Conservation (phyloP, 2,113 vertebrate genomes). For the Hyla sarda region DNA sequence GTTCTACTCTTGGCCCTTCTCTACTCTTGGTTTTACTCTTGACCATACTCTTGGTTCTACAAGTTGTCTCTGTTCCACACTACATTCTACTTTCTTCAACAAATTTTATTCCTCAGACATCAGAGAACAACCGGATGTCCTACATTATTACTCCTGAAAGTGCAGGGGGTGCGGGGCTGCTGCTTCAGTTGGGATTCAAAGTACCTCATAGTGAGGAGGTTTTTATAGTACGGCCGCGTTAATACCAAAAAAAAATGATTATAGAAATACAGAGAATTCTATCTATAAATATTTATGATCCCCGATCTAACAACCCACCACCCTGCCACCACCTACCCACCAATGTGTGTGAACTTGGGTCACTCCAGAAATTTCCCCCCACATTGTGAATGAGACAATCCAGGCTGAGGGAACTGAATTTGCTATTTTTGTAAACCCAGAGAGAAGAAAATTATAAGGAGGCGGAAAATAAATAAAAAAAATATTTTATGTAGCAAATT, state of each 20-base stretch:
- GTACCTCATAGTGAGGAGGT: constrained; percentile 21
- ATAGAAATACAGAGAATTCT: neutral
- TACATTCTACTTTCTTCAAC: neutral
- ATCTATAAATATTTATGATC: neutral
- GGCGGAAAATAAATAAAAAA: constrained; percentile 35
- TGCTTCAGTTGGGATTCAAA: neutral
- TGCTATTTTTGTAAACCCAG: constrained; percentile 58
- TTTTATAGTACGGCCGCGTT: neutral
- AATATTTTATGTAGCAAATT: constrained; percentile 60
- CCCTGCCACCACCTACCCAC: neutral
- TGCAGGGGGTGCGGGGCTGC: neutral
- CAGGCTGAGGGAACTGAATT: constrained; percentile 24
- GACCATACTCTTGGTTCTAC: neutral
- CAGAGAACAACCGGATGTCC: neutral
- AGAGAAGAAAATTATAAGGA: constrained; percentile 52
- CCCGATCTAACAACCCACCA: neutral
- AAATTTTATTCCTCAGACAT: neutral
- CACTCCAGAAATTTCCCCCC: neutral
- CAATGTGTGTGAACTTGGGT: constrained; percentile 10
- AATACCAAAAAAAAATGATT: neutral
- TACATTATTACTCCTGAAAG: too few species aligned
- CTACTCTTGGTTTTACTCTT: neutral
- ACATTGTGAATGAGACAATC: constrained; percentile 41
- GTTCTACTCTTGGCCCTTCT: too few species aligned
- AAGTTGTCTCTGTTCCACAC: too few species aligned